A percentile compares a stretch with the other conserved stretches of the same genome.
Conservation (phyloP, 2,888 invertebrate genomes). For the Macaria liturata region DNA sequence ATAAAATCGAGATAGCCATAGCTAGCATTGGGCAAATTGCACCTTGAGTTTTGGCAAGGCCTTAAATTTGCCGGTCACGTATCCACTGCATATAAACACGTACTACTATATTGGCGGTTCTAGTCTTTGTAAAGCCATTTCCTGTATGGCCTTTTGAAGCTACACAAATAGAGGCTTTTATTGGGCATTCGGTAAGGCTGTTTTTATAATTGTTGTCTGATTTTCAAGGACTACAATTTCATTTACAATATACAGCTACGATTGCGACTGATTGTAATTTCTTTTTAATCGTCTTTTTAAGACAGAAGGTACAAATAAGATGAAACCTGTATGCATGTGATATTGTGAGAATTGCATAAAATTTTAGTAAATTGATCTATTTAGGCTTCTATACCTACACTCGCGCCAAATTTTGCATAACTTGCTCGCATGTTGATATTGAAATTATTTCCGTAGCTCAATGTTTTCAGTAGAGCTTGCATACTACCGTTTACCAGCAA, state of each 20-base stretch:
- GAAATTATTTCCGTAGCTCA: too few relatives aligned
- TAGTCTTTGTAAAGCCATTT: conserved; percentile 52
- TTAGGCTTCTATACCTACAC: too few relatives aligned
- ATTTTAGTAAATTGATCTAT: too few relatives aligned
- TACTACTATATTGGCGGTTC: conserved; percentile 35
- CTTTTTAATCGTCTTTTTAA: too few relatives aligned
- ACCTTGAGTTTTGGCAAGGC: conserved; percentile 47
- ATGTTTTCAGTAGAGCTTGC: too few relatives aligned
- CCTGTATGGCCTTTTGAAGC: conserved; percentile 42
- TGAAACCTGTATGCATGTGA: too few relatives aligned
- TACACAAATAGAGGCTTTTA: conserved; percentile 11
- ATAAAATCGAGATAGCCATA: conserved; percentile 30
- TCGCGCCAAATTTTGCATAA: too few relatives aligned
- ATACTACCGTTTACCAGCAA: too few relatives aligned
- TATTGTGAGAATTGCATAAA: too few relatives aligned
- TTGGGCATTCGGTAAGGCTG: conserved; percentile 15
- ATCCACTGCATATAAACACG: conserved; percentile 42
- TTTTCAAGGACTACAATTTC: conserved; percentile 18
- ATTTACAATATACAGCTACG: not conserved
- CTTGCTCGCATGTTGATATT: too few relatives aligned
- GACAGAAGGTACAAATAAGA: too few relatives aligned
- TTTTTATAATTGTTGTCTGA: conserved; percentile 13
- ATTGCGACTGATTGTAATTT: too few relatives aligned
- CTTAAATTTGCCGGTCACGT: conserved; percentile 64
- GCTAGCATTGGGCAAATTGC: not conserved